Percentiles rank a stretch among this genome's conserved stretches.
These are phyloP conservation scores for Orchestia grillus DNA, from an alignment of 1,140 invertebrate species.

Conservation along the genomic window DNA sequence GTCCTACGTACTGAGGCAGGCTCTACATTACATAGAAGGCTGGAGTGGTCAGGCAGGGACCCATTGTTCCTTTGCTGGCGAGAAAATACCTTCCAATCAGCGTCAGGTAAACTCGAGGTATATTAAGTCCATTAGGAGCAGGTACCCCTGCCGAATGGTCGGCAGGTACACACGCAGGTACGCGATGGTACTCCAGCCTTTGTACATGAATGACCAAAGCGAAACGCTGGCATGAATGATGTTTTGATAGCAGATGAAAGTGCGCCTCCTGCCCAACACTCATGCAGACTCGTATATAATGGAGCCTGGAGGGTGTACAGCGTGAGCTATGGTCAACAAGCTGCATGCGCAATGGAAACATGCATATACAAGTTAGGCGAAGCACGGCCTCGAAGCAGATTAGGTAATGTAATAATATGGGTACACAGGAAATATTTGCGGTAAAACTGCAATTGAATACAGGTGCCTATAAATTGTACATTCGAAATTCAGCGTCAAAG, in stretches of 20 bases:
- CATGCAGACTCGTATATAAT: background rate
- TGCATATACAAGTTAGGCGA: too few species aligned
- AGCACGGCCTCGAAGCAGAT: too few species aligned
- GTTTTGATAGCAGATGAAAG: too few species aligned
- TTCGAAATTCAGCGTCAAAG: too few species aligned
- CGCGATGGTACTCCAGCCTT: background rate
- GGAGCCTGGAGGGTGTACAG: background rate
- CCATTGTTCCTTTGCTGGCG: background rate
- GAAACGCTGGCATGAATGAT: background rate
- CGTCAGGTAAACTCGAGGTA: constrained; percentile 14
- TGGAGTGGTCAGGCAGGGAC: background rate
- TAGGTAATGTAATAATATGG: too few species aligned
- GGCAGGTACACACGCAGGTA: background rate
- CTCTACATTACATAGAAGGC: background rate
- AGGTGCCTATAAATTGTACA: too few species aligned
- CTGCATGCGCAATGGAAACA: too few species aligned
- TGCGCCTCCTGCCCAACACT: too few species aligned
- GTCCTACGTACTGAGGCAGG: background rate
- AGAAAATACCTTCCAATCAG: background rate
- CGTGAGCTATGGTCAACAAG: too few species aligned
- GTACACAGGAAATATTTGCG: too few species aligned
- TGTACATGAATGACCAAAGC: background rate
- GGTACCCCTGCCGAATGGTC: background rate
- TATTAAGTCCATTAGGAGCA: background rate
- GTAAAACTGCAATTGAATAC: too few species aligned